Evolutionary conservation across 2,113 vertebrate species (phyloP).

Genomic region (Clarias magur): DNA sequence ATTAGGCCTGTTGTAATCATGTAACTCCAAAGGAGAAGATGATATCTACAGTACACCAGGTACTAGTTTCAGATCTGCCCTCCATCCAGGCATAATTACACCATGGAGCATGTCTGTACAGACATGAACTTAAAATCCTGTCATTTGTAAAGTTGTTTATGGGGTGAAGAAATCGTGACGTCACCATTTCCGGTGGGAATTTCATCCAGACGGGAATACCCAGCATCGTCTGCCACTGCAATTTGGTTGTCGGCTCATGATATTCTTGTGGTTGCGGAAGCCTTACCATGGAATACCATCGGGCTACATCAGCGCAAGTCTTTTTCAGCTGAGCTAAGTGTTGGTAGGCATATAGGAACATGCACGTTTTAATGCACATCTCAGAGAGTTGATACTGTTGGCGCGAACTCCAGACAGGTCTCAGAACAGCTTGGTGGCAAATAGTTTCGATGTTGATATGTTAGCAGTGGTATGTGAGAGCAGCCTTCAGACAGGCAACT

Average conservation of each 20-base stretch:
- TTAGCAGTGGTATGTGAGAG: constrained; percentile 64
- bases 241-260: constrained; percentile 48
- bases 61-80: constrained; percentile 12
- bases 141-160: constrained; percentile 29
- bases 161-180: constrained; percentile 26
- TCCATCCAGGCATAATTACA: constrained; percentile 46
- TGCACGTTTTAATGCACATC: neutral
- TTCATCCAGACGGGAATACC: constrained; percentile 45
- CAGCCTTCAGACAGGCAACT: constrained; percentile 51
- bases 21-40: neutral
- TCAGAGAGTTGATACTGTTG: neutral
- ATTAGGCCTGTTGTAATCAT: neutral
- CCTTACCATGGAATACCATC: constrained; percentile 30
- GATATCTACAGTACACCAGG: neutral
- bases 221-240: constrained; percentile 35
- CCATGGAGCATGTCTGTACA: constrained; percentile 9
- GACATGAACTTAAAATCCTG: constrained; percentile 42
- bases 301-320: constrained; percentile 23
- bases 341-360: neutral
- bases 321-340: neutral
- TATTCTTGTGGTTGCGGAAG: constrained; percentile 61
- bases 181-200: constrained; percentile 35
- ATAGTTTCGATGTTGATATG: constrained; percentile 59
- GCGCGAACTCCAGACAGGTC: constrained; percentile 29
- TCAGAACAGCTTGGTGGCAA: constrained; percentile 58